Base-by-base conservation (phyloP, 2,113 vertebrate species). In the Limnothrissa miodon region DNA sequence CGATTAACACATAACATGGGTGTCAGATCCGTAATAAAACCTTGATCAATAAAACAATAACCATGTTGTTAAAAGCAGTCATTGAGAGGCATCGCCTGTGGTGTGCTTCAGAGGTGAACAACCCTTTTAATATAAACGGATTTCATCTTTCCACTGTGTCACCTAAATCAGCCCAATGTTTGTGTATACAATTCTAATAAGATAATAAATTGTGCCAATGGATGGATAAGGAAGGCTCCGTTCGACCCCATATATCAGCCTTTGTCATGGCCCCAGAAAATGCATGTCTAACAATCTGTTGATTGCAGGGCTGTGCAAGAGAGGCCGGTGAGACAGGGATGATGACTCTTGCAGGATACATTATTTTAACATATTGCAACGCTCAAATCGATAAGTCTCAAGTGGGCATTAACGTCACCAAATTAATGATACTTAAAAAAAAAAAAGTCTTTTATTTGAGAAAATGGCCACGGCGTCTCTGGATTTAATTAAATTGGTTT, bases 141-240 rank as follows among this genome's bases (percentile, higher is more conserved):
- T 99, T 99, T 99, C 97, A 98, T 99, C 98, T 98, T 97, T 98
- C 96, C 96, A 96, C 97, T 92, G 0, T 97, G 98, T 98, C 98
- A 98, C 95, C 95, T 99, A 99, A 99, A 99, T 99, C 98, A 99
- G 96, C 94, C 93, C 96, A 97, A 96, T 99, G 98, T 99, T 99
- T 99, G 97, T 99, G 97, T 99, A 99, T 99, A 99, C 98, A 99
- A 98, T 99, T 99, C 99, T 98, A 98, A 99, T 99, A 97, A 97
- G 97, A 96, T 96, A 94, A 99, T 99, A 99, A 99, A 99, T 99
- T 97, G 95, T 90, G 90, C 95, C 96, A 93, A 95, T 96, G 96
- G 97, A 98, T 97, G 96, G 97, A 98, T 98, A 97, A 96, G 93
- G 94, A 95, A 95, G 91, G 95, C 94, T 95, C 96, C 92, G 92